Conservation (phyloP, 2,888 invertebrate genomes). For the Fragum fragum region DNA sequence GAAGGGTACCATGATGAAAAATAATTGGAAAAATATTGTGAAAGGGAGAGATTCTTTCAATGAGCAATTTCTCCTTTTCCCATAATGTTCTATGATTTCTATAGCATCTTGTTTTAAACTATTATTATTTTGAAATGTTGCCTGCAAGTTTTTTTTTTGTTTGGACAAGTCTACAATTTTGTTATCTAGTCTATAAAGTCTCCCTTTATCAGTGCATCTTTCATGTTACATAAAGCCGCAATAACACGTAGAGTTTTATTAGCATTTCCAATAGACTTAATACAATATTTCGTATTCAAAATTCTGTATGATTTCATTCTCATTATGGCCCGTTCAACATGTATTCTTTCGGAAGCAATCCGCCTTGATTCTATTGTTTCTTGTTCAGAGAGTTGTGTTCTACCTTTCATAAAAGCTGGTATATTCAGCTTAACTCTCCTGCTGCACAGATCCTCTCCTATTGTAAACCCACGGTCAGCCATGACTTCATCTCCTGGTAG, state of each 20-base stretch:
- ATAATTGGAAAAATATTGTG: too few species aligned
- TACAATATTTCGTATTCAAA: conserved; percentile 3
- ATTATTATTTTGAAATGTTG: too few species aligned
- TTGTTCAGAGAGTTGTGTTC: conserved; percentile 16
- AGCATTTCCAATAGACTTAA: conserved; percentile 9
- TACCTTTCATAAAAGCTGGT: conserved; percentile 27
- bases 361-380: conserved; percentile 19
- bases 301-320: conserved; percentile 43
- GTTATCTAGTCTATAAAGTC: neutral
- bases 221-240: conserved; percentile 30
- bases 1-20: too few species aligned
- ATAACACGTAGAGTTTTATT: conserved; percentile 29
- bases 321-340: conserved; percentile 57
- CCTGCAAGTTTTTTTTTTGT: too few species aligned
- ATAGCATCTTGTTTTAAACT: too few species aligned
- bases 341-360: conserved; percentile 19
- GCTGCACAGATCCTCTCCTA: conserved; percentile 14
- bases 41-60: too few species aligned
- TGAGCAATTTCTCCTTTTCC: conserved; percentile 16
- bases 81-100: neutral
- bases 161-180: too few species aligned
- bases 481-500: too few species aligned
- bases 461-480: conserved; percentile 8
- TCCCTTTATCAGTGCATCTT: conserved; percentile 9
- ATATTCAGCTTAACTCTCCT: conserved; percentile 20